Base-by-base conservation (phyloP, 2,113 vertebrate species). In the Forbesichthys agassizii region DNA sequence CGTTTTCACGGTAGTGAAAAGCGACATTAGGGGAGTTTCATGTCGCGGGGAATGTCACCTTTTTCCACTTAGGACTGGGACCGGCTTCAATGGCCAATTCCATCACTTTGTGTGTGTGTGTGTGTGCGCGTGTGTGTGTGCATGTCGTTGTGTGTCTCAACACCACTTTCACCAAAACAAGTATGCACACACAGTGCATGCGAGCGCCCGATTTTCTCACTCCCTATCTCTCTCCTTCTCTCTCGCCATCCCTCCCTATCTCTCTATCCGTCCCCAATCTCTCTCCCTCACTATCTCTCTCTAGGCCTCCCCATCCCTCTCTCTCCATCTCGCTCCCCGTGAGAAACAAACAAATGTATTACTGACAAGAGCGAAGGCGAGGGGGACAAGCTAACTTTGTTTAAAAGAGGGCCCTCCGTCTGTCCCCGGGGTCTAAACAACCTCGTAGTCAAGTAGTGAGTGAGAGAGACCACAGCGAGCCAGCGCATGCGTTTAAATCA, bases 1-100 rank as follows among this genome's bases (percentile, higher is more conserved):
- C n/a, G 68, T 71, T 82, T 85, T 80, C 81, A 90, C 48, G 69
- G 74, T 84, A 61, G 64, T 48, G 76, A 47, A 74, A 79, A 80
- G 71, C 20, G 61, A 36, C 61, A 71, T 55, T 47, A 57, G 4
- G 13, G 33, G n/a, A 57, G 18, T n/a, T 71, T 75, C 27, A 62
- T 80, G 61, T 84, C 75, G 67, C 67, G 74, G 64, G 16, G 13
- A 66, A 58, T 11, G 4, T 78, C 80, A 81, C 66, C 78, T 83
- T 88, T 82, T 85, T 83, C 68, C 78, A 86, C 73, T 86, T 85
- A 86, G 18, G 47, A 42, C 63, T 20, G 12, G 10, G 67, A 42
- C 36, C 5, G 36, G 36, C 36, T 61, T 82, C 4, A 65, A 58
- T 56, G 61, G 18, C 68, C 58, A 64, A 79, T 80, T 80, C 64